Base-by-base conservation (phyloP, 2,797 vertebrate species). In the Paedocypris micromegethes region DNA sequence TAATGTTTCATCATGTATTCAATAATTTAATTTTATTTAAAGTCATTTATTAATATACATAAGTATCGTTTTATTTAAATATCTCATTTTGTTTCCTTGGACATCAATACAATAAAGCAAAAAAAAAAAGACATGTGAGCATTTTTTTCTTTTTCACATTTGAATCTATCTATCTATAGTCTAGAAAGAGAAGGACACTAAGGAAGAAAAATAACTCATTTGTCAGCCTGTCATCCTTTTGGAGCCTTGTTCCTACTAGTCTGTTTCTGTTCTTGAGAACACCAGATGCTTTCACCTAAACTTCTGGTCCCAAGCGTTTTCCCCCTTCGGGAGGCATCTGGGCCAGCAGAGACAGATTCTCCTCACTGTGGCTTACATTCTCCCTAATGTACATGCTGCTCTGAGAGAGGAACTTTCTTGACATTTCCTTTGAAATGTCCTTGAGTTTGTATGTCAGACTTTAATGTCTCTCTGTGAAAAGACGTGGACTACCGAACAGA, bases 371-470 rank as follows among this genome's bases (percentile, higher is more conserved):
- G 54, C 3, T 6, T 39, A 58, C 5, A 2, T 3, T 51, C 41
- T 67, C 48, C 43, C 7, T 50, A 47, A 40, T n/a, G 23, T 23
- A 23, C 23, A 23, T 23, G 3, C 49, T 6, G n/a, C 5, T 51
- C 49, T 23, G 23, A 57, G 6, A 43, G 7, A n/a, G 43, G 46
- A 9, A 67, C 9, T 52, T 67, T 44, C 56, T 44, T 51, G 40
- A 49, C 23, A 38, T 58, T 58, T 66, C 40, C 42, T 39, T 23
- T 66, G 9, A 48, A 58, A 38, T 57, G n/a, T 48, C 39, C 55
- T 57, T 9, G 45, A 58, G 53, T 56, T 42, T 38, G n/a, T 51
- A 4, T 37, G 3, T 23, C 37, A 48, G 6, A 43, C 5, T 37
- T 3, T 63, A 7, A n/a, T 8, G 50, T 37, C 3, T 37, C 7